Evolutionary conservation across 53 echinoderm and acorn worm genomes (phyloP).

Genomic region (Pentamera pediparva): DNA sequence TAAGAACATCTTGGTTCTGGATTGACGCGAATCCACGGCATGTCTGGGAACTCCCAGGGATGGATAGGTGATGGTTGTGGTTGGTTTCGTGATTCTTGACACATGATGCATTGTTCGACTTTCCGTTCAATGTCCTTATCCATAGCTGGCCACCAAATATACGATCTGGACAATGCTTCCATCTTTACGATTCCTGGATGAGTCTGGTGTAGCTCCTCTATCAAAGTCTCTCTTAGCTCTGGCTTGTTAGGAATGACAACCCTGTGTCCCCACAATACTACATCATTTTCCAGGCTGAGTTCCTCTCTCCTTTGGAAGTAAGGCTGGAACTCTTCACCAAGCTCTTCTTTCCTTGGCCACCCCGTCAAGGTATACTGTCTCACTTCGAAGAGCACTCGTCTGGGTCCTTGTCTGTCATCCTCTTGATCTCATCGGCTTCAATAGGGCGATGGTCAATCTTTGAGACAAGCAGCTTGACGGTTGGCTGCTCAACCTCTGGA

Average conservation of each 20-base stretch:
- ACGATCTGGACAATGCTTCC: slow-evolving; percentile 49
- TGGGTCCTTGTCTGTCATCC: neutral
- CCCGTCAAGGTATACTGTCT: slow-evolving; percentile 6
- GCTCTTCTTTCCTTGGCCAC: slow-evolving; percentile 6
- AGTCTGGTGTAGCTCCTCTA: slow-evolving; percentile 33
- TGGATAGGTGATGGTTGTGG: slow-evolving; percentile 34
- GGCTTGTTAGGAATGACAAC: slow-evolving; percentile 24
- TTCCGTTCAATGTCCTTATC: slow-evolving; percentile 26
- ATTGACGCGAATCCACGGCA: slow-evolving; percentile 28
- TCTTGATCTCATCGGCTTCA: neutral
- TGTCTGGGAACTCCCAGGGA: slow-evolving; percentile 35
- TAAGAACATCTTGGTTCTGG: slow-evolving; percentile 23
- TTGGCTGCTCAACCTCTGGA: neutral
- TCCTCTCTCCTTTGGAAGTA: slow-evolving; percentile 7
- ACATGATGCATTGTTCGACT: neutral
- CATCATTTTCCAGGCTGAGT: slow-evolving; percentile 11
- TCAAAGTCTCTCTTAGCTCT: slow-evolving; percentile 1
- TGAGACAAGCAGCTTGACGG: neutral
- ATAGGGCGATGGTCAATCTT: neutral
- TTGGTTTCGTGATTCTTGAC: slow-evolving; percentile 29
- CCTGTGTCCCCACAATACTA: slow-evolving; percentile 19
- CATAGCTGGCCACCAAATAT: slow-evolving; percentile 54
- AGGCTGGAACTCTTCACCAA: slow-evolving; percentile 4
- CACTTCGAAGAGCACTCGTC: neutral
- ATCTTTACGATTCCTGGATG: slow-evolving; percentile 58